Evolutionary conservation across 2,888 invertebrate species (phyloP), one percentile per base, ranked within the genome.

Genomic region (Chloromyia formosa): DNA sequence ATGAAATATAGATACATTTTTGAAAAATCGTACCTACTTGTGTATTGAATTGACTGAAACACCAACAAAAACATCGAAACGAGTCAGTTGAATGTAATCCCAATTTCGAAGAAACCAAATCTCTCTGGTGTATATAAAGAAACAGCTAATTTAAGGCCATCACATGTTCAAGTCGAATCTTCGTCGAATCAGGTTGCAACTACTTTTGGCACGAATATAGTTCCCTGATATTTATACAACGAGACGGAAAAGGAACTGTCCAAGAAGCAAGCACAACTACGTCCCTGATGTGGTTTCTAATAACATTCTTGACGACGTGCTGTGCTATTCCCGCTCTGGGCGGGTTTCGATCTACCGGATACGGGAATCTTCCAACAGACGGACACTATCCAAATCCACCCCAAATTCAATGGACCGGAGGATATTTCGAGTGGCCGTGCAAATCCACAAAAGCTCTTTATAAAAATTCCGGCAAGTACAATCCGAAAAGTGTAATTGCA

Each of bases 401-500:
- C n/a, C 76, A 79, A 7, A 80, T 85, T 0, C 85, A 85, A 75
- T 87, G 87, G 87, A 86, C 85, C 0, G 86, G 86, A 0, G 86
- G 83, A 1, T 81, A 83, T 64, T 86, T 86, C 77, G 84, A 86
- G 62, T 89, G 87, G 83, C 88, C 88, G 1, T 87, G 87, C 74
- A 81, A 84, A 16, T 84, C 87, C 60, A 88, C 88, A 14, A 88
- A 86, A 80, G 86, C 87, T 18, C 85, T 90, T n/a, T 89, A 88
- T 82, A 86, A 86, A 78, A 86, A 86, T 20, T 87, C 88, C 0
- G 90, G 89, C 1, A 87, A 88, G 73, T 90, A 87, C 80, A 84
- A 88, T 4, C 82, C 87, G 54, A 89, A 88, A 78, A 89, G 90
- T 82, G 84, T 89, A 58, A 90, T 90, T 76, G 88, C 88, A 0